A percentile compares a stretch with the other conserved stretches of the same genome.
Evolutionary conservation across 2,888 invertebrate genomes (phyloP).

Genomic region (Cynaeus angustus): DNA sequence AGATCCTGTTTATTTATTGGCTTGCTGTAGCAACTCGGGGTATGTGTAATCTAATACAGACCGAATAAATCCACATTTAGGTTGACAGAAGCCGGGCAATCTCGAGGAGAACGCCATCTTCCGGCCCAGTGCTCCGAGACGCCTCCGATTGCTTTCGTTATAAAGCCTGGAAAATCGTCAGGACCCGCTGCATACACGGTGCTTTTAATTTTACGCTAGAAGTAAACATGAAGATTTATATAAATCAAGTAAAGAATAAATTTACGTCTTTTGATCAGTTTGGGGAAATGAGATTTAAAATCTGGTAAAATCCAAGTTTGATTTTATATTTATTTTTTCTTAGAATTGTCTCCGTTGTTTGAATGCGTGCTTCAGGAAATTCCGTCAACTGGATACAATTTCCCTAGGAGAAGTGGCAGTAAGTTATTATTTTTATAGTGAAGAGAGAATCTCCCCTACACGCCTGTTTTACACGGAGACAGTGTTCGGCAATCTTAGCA

Average conservation of each 20-base stretch:
- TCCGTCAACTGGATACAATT: constrained; percentile 25
- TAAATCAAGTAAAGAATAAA: too few relatives aligned
- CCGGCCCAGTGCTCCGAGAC: constrained; percentile 28
- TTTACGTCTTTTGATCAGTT: too few relatives aligned
- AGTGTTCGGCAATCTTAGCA: constrained; percentile 68
- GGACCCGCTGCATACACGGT: neutral
- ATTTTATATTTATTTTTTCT: too few relatives aligned
- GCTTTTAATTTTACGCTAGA: constrained; percentile 18
- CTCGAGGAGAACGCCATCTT: constrained; percentile 62
- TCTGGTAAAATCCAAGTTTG: too few relatives aligned
- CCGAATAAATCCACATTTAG: constrained; percentile 74
- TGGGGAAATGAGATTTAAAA: too few relatives aligned
- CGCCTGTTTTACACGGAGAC: constrained; percentile 59
- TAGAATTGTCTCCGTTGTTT: neutral
- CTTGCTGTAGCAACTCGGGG: constrained; percentile 66
- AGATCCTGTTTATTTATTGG: constrained; percentile 70
- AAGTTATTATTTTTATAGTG: constrained; percentile 63
- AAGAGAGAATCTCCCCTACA: constrained; percentile 54
- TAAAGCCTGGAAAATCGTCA: constrained; percentile 29
- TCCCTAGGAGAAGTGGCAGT: constrained; percentile 52
- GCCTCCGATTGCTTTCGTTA: constrained; percentile 37
- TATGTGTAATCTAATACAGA: constrained; percentile 73
- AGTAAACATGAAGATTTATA: neutral
- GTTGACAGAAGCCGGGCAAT: constrained; percentile 71
- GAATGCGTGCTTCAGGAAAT: constrained; percentile 6